phyloP scores from a whole-genome alignment of 2,888 invertebrate species.

The Physocephala rufipes region DNA sequence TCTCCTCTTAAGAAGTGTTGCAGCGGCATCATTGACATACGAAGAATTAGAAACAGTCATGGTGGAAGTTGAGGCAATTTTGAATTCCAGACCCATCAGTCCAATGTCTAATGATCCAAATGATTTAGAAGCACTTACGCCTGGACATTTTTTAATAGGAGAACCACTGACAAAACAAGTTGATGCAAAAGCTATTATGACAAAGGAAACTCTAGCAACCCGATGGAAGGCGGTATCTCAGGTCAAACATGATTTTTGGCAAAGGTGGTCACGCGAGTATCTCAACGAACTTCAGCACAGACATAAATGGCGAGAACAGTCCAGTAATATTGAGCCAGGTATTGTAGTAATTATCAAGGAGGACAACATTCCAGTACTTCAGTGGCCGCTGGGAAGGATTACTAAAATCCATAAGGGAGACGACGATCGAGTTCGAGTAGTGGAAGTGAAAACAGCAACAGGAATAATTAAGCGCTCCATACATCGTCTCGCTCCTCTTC shows the following conservation, averaged over 20 bases:
- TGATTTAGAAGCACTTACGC: constrained; percentile 19
- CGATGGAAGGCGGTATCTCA: neutral
- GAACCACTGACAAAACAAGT: neutral
- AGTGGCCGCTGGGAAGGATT: constrained; percentile 13
- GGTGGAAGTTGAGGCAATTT: constrained; percentile 2
- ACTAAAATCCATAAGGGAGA: neutral
- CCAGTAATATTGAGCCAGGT: neutral
- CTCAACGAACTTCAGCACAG: too few species aligned
- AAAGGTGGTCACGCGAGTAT: neutral
- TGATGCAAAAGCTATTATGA: neutral
- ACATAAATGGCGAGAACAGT: neutral
- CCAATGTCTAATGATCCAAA: constrained; percentile 20
- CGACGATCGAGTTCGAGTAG: too few species aligned
- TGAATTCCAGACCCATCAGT: constrained; percentile 17
- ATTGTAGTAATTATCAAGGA: constrained; percentile 27
- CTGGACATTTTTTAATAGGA: constrained; percentile 25
- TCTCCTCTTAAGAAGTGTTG: constrained; percentile 7
- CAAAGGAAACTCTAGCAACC: neutral
- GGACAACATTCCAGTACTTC: constrained; percentile 11
- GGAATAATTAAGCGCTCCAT: neutral
- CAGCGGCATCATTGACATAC: neutral
- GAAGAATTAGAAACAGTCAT: constrained; percentile 5
- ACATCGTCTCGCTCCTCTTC: neutral
- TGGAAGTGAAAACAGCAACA: too few species aligned
- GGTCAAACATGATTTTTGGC: neutral